Conservation (phyloP, 2,797 vertebrate genomes). For the Gadopsis marmoratus region DNA sequence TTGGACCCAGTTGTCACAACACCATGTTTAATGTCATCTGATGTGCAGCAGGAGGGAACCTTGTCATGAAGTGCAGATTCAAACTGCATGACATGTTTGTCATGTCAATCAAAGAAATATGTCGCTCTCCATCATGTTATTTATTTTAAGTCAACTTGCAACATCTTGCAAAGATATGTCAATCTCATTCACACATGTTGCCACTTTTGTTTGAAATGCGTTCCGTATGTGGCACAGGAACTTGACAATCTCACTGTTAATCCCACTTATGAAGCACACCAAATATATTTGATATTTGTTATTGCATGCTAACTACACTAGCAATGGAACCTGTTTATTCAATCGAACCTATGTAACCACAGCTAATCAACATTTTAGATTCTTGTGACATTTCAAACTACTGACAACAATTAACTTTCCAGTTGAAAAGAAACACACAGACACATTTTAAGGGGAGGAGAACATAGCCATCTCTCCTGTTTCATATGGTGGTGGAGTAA, state of each 20-base stretch:
- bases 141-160: no score
- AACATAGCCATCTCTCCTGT: background rate
- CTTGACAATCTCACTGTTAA: background rate
- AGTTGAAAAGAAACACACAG: constrained; percentile 2
- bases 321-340: background rate
- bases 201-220: background rate
- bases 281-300: no score
- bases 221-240: background rate
- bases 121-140: no score
- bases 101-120: no score
- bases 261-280: no score
- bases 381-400: constrained; percentile 12
- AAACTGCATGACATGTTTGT: background rate
- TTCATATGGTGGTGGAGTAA: background rate
- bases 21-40: constrained; percentile 31
- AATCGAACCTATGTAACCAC: background rate
- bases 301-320: no score
- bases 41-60: constrained; percentile 1
- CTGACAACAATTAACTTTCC: background rate
- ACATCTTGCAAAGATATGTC: no score
- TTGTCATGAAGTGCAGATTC: constrained; percentile 21
- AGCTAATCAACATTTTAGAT: background rate
- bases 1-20: constrained; percentile 42
- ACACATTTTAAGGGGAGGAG: background rate
- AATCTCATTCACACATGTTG: background rate